A percentile compares a stretch with the other conserved stretches of the same genome.
phyloP scores from a whole-genome alignment of 1,140 invertebrate species.

The Rhagoletis zephyria region DNA sequence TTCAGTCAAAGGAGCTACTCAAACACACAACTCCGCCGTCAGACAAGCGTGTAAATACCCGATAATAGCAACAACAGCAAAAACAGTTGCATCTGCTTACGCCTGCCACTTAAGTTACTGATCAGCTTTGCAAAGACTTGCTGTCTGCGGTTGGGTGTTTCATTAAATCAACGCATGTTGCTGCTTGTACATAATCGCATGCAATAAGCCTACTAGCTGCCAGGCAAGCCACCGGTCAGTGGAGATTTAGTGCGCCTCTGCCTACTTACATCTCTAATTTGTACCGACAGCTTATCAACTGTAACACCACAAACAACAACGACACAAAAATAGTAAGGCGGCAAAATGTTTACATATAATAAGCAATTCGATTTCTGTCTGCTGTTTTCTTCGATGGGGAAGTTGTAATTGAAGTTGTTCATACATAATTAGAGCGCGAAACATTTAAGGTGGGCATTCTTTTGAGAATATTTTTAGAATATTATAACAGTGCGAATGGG shows the following conservation, averaged over 20 bases:
- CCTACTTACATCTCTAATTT: conserved; percentile 13
- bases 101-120: conserved; percentile 34
- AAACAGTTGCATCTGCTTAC: neutral
- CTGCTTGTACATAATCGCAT: conserved; percentile 10
- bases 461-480: too few relatives aligned
- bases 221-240: neutral
- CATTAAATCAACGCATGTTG: conserved; percentile 33
- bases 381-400: too few relatives aligned
- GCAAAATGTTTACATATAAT: too few relatives aligned
- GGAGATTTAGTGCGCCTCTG: neutral
- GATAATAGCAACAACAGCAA: conserved; percentile 7
- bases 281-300: neutral
- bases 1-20: conserved; percentile 30
- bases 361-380: too few relatives aligned
- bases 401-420: too few relatives aligned
- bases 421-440: too few relatives aligned
- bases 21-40: neutral
- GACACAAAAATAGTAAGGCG: too few relatives aligned
- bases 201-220: conserved; percentile 1
- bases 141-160: conserved; percentile 42
- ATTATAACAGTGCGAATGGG: too few relatives aligned
- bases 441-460: too few relatives aligned
- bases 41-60: conserved; percentile 44
- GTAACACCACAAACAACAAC: too few relatives aligned
- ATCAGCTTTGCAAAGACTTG: conserved; percentile 1